Conservation (phyloP, 2,888 invertebrate species). For the Catocala fraxini region DNA sequence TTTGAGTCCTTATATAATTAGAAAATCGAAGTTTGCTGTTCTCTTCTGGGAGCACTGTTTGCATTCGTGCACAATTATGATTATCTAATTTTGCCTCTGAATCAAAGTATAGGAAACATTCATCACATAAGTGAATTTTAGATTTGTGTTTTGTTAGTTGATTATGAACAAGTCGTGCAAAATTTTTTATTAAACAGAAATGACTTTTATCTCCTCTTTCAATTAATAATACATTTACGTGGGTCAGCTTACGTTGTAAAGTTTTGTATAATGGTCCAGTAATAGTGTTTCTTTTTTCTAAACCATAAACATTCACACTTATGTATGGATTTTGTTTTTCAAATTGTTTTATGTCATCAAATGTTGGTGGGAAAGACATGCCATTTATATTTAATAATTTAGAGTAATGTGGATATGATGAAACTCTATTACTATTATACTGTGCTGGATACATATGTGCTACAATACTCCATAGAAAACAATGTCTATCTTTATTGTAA, state of each 20-base stretch:
- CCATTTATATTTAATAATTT: slow-evolving; percentile 14
- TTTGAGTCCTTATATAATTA: slow-evolving; percentile 7
- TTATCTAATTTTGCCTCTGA: not conserved
- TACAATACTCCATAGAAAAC: slow-evolving; percentile 27
- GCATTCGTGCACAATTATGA: slow-evolving; percentile 7
- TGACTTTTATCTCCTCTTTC: not conserved
- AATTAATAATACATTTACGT: slow-evolving; percentile 5
- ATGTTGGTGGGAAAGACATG: slow-evolving; percentile 25
- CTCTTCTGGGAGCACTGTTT: slow-evolving; percentile 7
- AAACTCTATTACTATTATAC: slow-evolving; percentile 18
- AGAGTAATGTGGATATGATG: slow-evolving; percentile 18
- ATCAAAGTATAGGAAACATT: not conserved
- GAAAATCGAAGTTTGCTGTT: slow-evolving; percentile 5
- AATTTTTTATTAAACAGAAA: slow-evolving; percentile 13
- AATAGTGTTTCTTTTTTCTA: too few relatives aligned
- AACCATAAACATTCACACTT: too few relatives aligned
- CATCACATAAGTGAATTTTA: too few relatives aligned
- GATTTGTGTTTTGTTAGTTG: slow-evolving; percentile 13
- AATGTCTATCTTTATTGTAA: slow-evolving; percentile 20
- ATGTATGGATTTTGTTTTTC: not conserved
- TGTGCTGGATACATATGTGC: slow-evolving; percentile 26
- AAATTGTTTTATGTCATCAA: slow-evolving; percentile 24
- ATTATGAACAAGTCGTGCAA: slow-evolving; percentile 1
- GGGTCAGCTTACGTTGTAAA: not conserved
- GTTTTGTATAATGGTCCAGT: too few relatives aligned